Percentiles rank a stretch among this genome's conserved stretches.
Evolutionary conservation across 2,888 invertebrate genomes (phyloP).

Genomic region (Schizaphis graminum): DNA sequence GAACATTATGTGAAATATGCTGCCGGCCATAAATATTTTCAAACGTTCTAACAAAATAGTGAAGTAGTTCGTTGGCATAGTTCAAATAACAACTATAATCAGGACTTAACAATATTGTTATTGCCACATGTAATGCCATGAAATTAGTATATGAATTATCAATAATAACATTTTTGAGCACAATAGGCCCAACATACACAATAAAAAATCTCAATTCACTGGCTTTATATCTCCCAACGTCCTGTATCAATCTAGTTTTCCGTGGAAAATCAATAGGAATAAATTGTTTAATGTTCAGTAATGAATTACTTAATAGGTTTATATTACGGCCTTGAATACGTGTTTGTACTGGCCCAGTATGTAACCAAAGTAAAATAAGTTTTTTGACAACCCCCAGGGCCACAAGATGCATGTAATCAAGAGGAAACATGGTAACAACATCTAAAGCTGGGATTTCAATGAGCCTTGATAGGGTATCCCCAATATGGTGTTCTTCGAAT

Average conservation of each 20-base stretch:
- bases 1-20: slow-evolving; percentile 23
- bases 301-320: neutral
- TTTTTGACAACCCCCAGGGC: too few relatives aligned
- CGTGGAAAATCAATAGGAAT: slow-evolving; percentile 6
- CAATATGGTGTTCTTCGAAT: too few relatives aligned
- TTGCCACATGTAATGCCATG: slow-evolving; percentile 5
- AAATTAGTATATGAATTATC: neutral
- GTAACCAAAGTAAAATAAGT: slow-evolving; percentile 31
- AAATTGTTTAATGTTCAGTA: too few relatives aligned
- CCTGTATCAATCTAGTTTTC: neutral
- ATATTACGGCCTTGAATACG: neutral
- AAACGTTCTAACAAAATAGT: slow-evolving; percentile 27
- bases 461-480: too few relatives aligned
- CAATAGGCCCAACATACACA: neutral
- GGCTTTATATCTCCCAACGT: neutral
- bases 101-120: neutral
- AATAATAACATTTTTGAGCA: neutral
- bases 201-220: slow-evolving; percentile 14
- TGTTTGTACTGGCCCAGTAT: neutral
- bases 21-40: neutral
- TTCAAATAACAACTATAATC: neutral
- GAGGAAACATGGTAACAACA: too few relatives aligned
- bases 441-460: too few relatives aligned
- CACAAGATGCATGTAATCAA: too few relatives aligned
- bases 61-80: slow-evolving; percentile 6